Evolutionary conservation across 2,113 vertebrate genomes (phyloP).

Genomic region (Stegostoma tigrinum): DNA sequence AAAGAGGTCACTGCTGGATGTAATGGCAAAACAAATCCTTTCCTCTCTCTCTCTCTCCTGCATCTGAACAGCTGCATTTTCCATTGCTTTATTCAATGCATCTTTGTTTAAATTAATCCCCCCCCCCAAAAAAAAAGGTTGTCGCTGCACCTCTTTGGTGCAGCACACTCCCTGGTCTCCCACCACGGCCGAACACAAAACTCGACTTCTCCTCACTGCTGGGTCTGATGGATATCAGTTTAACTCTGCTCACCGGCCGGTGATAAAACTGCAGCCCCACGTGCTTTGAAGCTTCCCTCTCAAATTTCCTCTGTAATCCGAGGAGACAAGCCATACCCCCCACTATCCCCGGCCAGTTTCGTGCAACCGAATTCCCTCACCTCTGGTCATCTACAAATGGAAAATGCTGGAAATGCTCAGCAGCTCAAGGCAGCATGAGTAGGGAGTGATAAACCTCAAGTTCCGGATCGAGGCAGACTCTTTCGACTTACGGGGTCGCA

Average conservation of each 20-base stretch:
- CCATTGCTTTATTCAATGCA: neutral
- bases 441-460: neutral
- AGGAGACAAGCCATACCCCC: neutral
- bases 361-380: neutral
- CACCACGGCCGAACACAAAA: neutral
- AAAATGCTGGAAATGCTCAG: neutral
- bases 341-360: no score
- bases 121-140: no score
- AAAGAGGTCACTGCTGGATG: neutral
- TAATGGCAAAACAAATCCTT: no score
- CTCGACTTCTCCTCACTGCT: neutral
- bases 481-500: no score
- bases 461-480: neutral
- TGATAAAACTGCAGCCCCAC: neutral
- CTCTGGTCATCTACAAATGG: neutral
- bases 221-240: neutral
- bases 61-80: no score
- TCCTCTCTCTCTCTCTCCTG: no score
- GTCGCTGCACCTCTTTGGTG: neutral
- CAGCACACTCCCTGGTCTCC: neutral
- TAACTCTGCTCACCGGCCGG: neutral
- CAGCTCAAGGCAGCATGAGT: neutral
- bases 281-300: neutral
- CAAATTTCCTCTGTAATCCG: neutral
- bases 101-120: no score